Conservation (phyloP, 30 jellyfish, hydroid and myxozoan genomes). For the Aurelia aurita complex sp. Pacific region DNA sequence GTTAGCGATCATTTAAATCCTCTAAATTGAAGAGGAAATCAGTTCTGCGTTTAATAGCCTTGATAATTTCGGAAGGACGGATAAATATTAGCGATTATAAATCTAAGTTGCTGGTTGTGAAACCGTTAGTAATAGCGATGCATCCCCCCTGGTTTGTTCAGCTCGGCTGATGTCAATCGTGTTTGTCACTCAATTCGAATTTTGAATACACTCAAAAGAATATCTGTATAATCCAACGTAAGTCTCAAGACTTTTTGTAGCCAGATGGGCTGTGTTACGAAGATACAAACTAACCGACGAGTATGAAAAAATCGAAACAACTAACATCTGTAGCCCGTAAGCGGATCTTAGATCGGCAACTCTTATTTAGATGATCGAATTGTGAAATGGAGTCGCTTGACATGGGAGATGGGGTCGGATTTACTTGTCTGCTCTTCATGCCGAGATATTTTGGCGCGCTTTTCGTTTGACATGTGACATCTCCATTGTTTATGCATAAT, state of each 20-base stretch:
- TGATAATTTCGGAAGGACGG: background rate
- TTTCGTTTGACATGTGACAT: conserved; percentile 41
- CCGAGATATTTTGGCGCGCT: conserved; percentile 49
- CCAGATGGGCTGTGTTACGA: conserved; percentile 67
- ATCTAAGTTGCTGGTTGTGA: background rate
- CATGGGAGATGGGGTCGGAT: conserved; percentile 20
- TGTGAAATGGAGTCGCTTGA: conserved; percentile 30
- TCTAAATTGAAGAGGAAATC: background rate
- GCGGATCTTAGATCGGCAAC: conserved; percentile 41
- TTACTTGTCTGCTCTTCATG: conserved; percentile 11
- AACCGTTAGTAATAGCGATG: background rate
- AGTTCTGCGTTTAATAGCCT: background rate
- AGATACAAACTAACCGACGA: conserved; percentile 34
- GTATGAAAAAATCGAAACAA: conserved; percentile 11
- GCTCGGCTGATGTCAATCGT: conserved; percentile 19
- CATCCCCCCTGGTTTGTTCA: conserved; percentile 43
- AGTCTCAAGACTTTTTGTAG: conserved; percentile 49
- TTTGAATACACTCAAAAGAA: conserved; percentile 46
- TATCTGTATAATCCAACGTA: conserved; percentile 57
- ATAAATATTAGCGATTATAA: background rate
- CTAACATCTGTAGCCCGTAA: conserved; percentile 53
- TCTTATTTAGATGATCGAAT: conserved; percentile 3
- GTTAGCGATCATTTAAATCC: background rate
- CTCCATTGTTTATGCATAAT: background rate
- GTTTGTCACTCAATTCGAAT: conserved; percentile 56